Conservation (phyloP, 2,797 vertebrate genomes). For the Neostethus bicornis region DNA sequence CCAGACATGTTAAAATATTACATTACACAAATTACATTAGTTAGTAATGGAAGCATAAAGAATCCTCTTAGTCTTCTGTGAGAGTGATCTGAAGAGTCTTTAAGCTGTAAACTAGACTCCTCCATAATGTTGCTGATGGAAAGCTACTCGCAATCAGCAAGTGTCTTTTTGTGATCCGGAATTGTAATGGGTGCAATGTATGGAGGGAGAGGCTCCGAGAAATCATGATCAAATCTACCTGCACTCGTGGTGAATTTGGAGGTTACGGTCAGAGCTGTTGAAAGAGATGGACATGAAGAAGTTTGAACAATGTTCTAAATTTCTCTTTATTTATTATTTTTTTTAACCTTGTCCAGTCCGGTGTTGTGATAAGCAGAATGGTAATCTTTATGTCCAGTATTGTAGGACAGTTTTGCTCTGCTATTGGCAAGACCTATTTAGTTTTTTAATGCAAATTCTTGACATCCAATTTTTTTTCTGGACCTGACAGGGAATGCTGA, state of each 20-base stretch:
- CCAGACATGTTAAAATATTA: constrained; percentile 66
- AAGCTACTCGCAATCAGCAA: constrained; percentile 49
- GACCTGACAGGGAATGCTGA: too few relatives aligned
- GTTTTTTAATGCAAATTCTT: too few relatives aligned
- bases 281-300: background rate
- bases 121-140: constrained; percentile 54
- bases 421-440: too few relatives aligned
- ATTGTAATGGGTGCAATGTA: constrained; percentile 33
- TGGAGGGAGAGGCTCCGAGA: constrained; percentile 35
- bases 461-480: too few relatives aligned
- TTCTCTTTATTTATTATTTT: too few relatives aligned
- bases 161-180: constrained; percentile 44
- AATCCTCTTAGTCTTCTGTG: constrained; percentile 66
- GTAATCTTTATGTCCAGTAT: too few relatives aligned
- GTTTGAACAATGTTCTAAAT: too few relatives aligned
- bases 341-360: too few relatives aligned
- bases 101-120: constrained; percentile 60
- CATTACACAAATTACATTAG: constrained; percentile 71
- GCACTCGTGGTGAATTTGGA: background rate
- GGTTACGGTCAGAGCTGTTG: background rate
- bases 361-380: too few relatives aligned
- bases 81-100: constrained; percentile 63
- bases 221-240: constrained; percentile 23
- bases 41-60: constrained; percentile 68
- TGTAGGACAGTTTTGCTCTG: too few relatives aligned